A percentile compares a stretch with the other conserved stretches of the same genome.
Evolutionary conservation across 2,113 vertebrate species (phyloP).

Genomic region (Ranitomeya imitator): DNA sequence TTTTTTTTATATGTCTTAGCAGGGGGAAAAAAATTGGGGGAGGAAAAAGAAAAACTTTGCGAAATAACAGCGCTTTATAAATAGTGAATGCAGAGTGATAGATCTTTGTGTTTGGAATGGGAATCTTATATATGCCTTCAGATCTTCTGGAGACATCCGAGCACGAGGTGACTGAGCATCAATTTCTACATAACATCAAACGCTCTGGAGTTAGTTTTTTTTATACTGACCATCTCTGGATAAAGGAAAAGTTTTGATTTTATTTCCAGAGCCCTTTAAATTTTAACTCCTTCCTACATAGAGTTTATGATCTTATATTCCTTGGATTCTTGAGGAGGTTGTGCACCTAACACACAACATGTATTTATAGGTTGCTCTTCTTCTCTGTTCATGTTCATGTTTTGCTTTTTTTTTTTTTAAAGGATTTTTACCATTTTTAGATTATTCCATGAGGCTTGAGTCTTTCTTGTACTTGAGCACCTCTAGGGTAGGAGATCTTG

Average conservation of each 20-base stretch:
- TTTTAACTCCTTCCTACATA: not conserved
- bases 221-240: not conserved
- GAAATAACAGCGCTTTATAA: not conserved
- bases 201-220: not conserved
- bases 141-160: slow-evolving; percentile 5
- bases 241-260: not conserved
- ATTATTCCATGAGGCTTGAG: too few species aligned
- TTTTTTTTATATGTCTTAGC: slow-evolving; percentile 2
- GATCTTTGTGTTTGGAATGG: slow-evolving; percentile 24
- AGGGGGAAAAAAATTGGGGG: not conserved
- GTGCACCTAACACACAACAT: not conserved
- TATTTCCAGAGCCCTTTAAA: not conserved
- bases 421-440: too few species aligned
- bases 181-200: slow-evolving; percentile 4
- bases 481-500: too few species aligned
- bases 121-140: not conserved
- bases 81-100: slow-evolving; percentile 23
- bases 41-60: not conserved
- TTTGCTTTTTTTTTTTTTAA: too few species aligned
- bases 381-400: too few species aligned
- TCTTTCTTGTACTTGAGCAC: too few species aligned
- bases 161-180: not conserved
- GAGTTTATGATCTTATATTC: not conserved
- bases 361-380: not conserved
- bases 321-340: not conserved